A percentile compares a stretch with the other conserved stretches of the same genome.
Evolutionary conservation across 2,113 vertebrate species (phyloP).

Genomic region (Anguilla rostrata): DNA sequence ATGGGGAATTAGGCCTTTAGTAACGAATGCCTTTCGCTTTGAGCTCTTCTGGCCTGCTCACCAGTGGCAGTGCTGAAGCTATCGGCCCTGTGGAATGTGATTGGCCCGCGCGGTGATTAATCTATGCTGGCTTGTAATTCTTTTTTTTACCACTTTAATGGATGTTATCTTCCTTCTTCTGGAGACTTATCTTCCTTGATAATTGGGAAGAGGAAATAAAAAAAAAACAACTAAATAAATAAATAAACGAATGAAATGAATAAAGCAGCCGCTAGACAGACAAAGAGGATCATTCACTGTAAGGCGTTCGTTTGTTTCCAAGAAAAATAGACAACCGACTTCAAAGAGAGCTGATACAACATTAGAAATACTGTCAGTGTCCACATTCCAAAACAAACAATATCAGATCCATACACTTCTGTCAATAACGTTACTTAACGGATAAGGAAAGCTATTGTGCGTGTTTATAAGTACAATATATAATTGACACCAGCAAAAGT

Average conservation of each 20-base stretch:
- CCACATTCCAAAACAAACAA: conserved; percentile 56
- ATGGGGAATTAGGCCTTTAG: conserved; percentile 16
- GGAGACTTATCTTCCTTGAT: conserved; percentile 72
- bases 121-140: conserved; percentile 71
- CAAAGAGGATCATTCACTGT: conserved; percentile 69
- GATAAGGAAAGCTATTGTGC: conserved; percentile 15
- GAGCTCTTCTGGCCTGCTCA: conserved; percentile 5
- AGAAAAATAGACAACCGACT: conserved; percentile 62
- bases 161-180: conserved; percentile 72
- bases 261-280: conserved; percentile 62
- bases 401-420: conserved; percentile 53
- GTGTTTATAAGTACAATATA: conserved; percentile 19
- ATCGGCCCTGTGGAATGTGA: conserved; percentile 62
- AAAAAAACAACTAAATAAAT: conserved; percentile 56
- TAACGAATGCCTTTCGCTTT: conserved; percentile 28
- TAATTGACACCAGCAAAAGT: conserved; percentile 1
- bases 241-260: conserved; percentile 53
- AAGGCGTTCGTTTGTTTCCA: conserved; percentile 71
- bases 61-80: conserved; percentile 53
- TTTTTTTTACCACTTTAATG: conserved; percentile 73
- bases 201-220: conserved; percentile 53
- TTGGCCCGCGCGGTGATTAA: conserved; percentile 71
- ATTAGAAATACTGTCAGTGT: conserved; percentile 56
- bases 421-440: conserved; percentile 49
- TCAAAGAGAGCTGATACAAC: conserved; percentile 55